Evolutionary conservation across 1,140 invertebrate species (phyloP), one percentile per base, ranked within the genome.

Genomic region (Drosophila dunni): DNA sequence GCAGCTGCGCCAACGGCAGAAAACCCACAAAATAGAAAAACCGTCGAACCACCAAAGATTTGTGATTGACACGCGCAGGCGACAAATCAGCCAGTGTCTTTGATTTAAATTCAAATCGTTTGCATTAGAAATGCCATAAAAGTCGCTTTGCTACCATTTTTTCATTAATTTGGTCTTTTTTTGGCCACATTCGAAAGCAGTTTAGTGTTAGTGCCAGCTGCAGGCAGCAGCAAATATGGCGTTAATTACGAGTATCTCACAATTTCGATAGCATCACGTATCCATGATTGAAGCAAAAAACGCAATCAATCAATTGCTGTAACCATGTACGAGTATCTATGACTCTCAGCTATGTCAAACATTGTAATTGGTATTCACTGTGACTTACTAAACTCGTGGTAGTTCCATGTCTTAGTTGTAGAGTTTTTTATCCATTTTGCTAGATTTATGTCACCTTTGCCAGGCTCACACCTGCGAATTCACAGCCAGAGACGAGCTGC

Each of bases 181-280:
- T 72, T 67, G 46, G 63, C 40, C 46, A 58, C 63, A 72, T 72
- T 72, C 64, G 63, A 67, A 73, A 82, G 70, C 46, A 58, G 88
- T 86, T 86, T 88, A 79, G 63, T 69, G 42, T 80, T 38, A 44
- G 33, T 48, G 15, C n/a, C 15, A 42, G 29, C 68, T 38, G 29
- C 50, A 57, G 36, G 57, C 46, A 45, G 46, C 76, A 66, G 79
- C 83, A 86, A 88, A 88, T 86, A 86, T 86, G 83, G 83, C 83
- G 83, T 86, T 86, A 86, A 86, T 86, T 86, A n/a, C n/a, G n/a
- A n/a, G n/a, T n/a, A 86, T 89, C 79, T 40, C 76, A 83, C 79
- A 71, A 80, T 86, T 86, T 88, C 73, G 83, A 83, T 86, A 88
- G 84, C 83, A 88, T 86, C 83, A 86, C 83, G 83, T 86, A 83